These are phyloP conservation scores for Pholis gunnellus DNA, from an alignment of 2,113 vertebrate genomes.

Conservation along the genomic window DNA sequence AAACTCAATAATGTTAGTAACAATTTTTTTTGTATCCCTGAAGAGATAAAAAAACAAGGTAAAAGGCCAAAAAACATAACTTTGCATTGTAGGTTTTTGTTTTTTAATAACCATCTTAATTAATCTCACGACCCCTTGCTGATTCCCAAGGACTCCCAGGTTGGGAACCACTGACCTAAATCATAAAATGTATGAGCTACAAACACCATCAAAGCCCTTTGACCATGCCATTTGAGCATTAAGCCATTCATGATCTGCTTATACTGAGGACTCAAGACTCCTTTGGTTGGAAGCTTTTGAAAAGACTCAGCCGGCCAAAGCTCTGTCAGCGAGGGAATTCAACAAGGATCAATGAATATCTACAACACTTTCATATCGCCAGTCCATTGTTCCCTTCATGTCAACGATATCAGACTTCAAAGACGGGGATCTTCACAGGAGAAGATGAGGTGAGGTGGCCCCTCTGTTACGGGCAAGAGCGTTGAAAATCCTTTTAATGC, in stretches of 20 bases:
- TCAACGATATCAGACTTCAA: conserved; percentile 61
- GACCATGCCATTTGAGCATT: background rate
- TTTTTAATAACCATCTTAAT: background rate
- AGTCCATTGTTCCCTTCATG: conserved; percentile 51
- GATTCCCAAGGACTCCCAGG: background rate
- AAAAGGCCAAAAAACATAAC: background rate
- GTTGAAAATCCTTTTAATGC: conserved; percentile 54
- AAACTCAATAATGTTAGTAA: background rate
- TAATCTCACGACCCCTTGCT: background rate
- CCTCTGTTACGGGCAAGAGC: conserved; percentile 15
- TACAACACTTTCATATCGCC: conserved; percentile 47
- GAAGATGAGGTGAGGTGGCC: conserved; percentile 49
- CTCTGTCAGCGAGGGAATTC: conserved; percentile 18
- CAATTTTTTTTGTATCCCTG: background rate
- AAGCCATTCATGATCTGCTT: conserved; percentile 22
- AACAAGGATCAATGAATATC: conserved; percentile 41
- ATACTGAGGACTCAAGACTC: background rate
- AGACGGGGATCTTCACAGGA: conserved; percentile 44
- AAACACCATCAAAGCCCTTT: background rate
- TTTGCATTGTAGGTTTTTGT: background rate
- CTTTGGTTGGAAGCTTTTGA: conserved; percentile 12
- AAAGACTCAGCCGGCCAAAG: background rate
- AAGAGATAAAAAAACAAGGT: background rate
- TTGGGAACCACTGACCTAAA: background rate
- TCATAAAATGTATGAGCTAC: background rate